These are phyloP conservation scores for Phainopepla nitens DNA, from an alignment of 2,113 vertebrate species.

Conservation along the genomic window DNA sequence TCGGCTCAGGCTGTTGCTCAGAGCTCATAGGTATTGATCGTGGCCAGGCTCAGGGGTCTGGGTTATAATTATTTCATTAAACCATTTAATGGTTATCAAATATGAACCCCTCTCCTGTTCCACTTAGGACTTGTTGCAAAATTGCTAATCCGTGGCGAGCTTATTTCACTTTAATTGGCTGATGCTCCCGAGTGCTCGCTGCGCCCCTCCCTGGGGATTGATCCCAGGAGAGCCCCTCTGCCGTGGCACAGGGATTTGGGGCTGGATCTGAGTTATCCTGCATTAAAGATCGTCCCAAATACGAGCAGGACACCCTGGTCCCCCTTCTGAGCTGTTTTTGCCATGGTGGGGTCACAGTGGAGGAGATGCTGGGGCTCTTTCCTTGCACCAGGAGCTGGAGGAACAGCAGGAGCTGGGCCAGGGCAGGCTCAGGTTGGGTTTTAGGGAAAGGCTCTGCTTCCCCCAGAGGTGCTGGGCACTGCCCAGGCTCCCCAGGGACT, in stretches of 20 bases:
- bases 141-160: neutral
- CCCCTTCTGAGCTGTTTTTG: neutral
- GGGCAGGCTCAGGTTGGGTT: fast-evolving
- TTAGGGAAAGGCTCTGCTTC: neutral
- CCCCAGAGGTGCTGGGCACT: neutral
- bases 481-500: neutral
- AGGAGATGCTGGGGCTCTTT: neutral
- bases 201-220: neutral
- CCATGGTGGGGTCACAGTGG: fast-evolving
- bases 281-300: neutral
- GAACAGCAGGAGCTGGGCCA: fast-evolving
- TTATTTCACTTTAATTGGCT: neutral
- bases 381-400: neutral
- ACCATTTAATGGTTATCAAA: conserved; percentile 76
- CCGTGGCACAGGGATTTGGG: fast-evolving
- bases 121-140: neutral
- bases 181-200: neutral
- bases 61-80: conserved; percentile 82
- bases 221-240: neutral
- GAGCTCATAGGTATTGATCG: conserved; percentile 71
- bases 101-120: conserved; percentile 63
- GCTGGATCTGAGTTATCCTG: fast-evolving
- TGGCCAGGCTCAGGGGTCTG: conserved; percentile 54
- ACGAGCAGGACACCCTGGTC: fast-evolving
- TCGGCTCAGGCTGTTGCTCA: conserved; percentile 25